Base-by-base conservation (phyloP, 2,888 invertebrate genomes). In the Meiosimyza decipiens region DNA sequence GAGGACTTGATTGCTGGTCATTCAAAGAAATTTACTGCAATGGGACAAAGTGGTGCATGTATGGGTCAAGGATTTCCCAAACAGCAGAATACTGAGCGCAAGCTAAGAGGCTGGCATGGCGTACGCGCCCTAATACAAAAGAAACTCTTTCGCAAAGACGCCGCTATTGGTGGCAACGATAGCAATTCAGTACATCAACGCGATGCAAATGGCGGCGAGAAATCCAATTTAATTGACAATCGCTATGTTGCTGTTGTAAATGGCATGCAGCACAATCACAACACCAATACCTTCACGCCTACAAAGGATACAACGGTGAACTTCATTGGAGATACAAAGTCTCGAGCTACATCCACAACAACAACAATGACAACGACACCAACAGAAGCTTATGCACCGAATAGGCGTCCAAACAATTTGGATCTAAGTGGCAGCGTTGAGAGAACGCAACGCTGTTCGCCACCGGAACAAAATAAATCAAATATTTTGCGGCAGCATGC, bases 11-110 rank as follows among this genome's bases (percentile, higher is more conserved):
- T 87, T 28, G 82, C 84, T 49, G 82, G 78, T 40, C 79, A 70
- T 51, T 78, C 79, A 11, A 79, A 80, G 65, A 80, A 82, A 69
- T 76, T 81, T n/a, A 66, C 74, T 7, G 73, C 77, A 2, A 55
- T 77, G 11, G 69, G 71, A 18, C 71, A 60, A 28, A 67, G 57
- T 22, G 64, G 55, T 7, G 28, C 47, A n/a, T 64, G 54, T 18
- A 79, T 87, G 80, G 87, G 87, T 0, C 84, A 87, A 75, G 87
- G 87, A 6, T 86, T 87, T 60, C 86, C 87, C 54, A 87, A 87
- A 72, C 86, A 87, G 57, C 87, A 86, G 62, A 87, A 86, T 70
- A 84, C 85, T 1, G 87, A 87, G 73, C 84, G 83, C 16, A 87
- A 86, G 74, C 79, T 86, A 1, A 81, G 84, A 6, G 87, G 87